phyloP scores from a whole-genome alignment of 2,797 vertebrate genomes.

The Alfaro cultratus region DNA sequence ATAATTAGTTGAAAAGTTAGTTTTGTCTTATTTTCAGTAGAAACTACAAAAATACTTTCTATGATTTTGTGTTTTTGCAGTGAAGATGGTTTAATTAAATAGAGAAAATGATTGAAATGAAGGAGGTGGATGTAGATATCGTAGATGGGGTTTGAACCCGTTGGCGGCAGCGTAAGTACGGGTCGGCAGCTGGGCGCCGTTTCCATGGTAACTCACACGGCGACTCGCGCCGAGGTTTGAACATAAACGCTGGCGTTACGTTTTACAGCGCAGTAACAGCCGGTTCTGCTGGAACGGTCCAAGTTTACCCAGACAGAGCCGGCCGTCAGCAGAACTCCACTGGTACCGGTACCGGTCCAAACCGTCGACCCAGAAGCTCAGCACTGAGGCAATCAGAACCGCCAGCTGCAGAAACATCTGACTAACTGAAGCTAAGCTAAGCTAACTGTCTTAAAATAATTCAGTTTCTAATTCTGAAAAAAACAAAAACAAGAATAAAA shows the following conservation, averaged over 20 bases:
- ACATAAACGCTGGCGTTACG: not conserved
- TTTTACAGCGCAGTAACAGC: not conserved
- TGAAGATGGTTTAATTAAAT: constrained; percentile 36
- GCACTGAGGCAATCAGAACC: not conserved
- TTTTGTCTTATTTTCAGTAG: no score
- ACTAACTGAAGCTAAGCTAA: no score
- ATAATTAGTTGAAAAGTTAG: no score
- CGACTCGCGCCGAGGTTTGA: no score
- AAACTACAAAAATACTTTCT: no score
- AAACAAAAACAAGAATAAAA: not conserved
- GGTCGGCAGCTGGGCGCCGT: constrained; percentile 27
- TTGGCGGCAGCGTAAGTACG: no score
- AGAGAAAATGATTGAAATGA: constrained; percentile 34
- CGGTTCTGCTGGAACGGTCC: not conserved
- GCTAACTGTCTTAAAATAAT: not conserved
- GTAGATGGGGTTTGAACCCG: no score
- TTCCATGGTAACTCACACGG: not conserved
- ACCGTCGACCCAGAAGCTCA: not conserved
- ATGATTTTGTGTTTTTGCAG: no score
- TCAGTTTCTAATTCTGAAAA: not conserved
- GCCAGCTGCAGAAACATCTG: not conserved
- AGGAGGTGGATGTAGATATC: not conserved
- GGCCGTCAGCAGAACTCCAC: no score
- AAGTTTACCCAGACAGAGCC: not conserved
- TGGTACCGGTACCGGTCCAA: not conserved